Base-by-base conservation (phyloP, 2,113 vertebrate genomes). In the Apistogramma diplotaenia region DNA sequence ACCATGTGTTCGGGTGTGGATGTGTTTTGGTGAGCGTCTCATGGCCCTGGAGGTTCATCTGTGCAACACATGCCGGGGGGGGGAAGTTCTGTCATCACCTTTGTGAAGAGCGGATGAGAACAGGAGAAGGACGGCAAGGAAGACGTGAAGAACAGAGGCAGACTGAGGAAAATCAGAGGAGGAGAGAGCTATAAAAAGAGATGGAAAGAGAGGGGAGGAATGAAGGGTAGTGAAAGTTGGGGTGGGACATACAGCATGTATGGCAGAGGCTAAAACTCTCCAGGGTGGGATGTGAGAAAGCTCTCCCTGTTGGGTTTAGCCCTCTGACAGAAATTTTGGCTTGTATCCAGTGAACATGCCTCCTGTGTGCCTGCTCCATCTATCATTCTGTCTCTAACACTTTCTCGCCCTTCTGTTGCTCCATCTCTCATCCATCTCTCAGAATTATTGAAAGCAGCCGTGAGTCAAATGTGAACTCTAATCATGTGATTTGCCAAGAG, bases 51-150 rank as follows among this genome's bases (percentile, higher is more conserved):
- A 89, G 87, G 82, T 88, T 87, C 87, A 90, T 93, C 81, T 90
- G 90, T 2, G 33, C 82, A 93, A 90, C 89, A 94, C 82, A 82
- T 93, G 92, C 92, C 87, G 76, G 78, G 89, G 86, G 86, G 76
- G 78, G 89, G 86, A 83, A 71, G 82, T 85, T 93, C 93, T 92
- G 90, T 94, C 93, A 89, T 83, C 93, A 82, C 92, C 78, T 91
- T 79, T 6, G 25, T 46, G 84, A 87, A 62, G 76, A 83, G 87
- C 16, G 73, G 78, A 78, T 76, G 59, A 77, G 79, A 82, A 80
- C 57, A 54, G 70, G 79, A 87, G 81, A 29, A 31, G 70, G 76
- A 62, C 2, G 23, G 65, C n/a, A 5, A 74, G 79, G 67, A 49
- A 73, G 74, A 81, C 80, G 61, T 65, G 78, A 82, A 81, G 85